phyloP scores from a whole-genome alignment of 2,888 invertebrate species.

The Patella depressa region DNA sequence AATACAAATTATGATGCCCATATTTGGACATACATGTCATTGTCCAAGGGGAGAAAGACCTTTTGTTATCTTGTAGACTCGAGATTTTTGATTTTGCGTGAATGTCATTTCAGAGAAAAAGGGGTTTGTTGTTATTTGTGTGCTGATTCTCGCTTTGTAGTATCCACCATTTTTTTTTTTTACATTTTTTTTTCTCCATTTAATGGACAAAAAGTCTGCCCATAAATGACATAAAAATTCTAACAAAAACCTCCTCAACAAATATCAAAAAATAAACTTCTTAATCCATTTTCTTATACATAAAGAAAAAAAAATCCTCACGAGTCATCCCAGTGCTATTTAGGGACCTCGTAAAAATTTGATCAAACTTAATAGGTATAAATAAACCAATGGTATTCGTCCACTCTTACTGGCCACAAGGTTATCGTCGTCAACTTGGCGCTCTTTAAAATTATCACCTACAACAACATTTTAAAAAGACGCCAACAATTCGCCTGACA shows the following conservation, averaged over 20 bases:
- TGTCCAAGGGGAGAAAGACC: too few relatives aligned
- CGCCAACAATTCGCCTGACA: slow-evolving; percentile 12
- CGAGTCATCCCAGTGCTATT: slow-evolving; percentile 30
- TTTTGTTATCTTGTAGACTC: too few relatives aligned
- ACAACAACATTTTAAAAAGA: slow-evolving; percentile 29
- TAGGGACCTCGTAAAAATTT: slow-evolving; percentile 59
- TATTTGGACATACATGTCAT: too few relatives aligned
- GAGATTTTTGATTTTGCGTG: background rate
- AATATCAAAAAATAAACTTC: slow-evolving; percentile 80
- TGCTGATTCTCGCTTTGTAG: background rate
- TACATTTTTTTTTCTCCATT: slow-evolving; percentile 27
- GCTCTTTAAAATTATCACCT: slow-evolving; percentile 25
- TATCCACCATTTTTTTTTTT: slow-evolving; percentile 19
- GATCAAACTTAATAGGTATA: slow-evolving; percentile 46
- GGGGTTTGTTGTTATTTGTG: background rate
- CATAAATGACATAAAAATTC: slow-evolving; percentile 58
- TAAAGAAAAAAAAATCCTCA: slow-evolving; percentile 68
- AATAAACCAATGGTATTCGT: slow-evolving; percentile 27
- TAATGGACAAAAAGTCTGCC: slow-evolving; percentile 33
- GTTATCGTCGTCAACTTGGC: background rate
- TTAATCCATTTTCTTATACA: slow-evolving; percentile 34
- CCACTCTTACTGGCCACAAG: background rate
- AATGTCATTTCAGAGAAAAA: slow-evolving; percentile 7
- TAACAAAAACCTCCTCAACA: slow-evolving; percentile 74
- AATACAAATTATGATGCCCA: too few relatives aligned